Evolutionary conservation across 2,888 invertebrate genomes (phyloP).

Genomic region (Drosophila cracens): DNA sequence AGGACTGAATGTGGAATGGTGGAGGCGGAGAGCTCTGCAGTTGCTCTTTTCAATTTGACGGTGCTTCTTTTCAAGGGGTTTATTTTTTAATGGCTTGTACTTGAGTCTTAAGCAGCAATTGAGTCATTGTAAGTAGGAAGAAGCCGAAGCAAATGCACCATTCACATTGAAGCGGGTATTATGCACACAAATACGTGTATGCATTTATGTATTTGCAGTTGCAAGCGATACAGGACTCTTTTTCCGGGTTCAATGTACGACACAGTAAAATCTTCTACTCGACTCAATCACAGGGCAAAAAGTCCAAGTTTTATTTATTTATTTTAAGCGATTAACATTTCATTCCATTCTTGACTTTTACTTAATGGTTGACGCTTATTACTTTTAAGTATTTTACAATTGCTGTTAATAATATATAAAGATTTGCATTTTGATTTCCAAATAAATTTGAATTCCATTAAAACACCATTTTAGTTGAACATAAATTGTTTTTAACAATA

Average conservation of each 20-base stretch:
- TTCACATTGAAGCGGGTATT: neutral
- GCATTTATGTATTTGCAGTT: neutral
- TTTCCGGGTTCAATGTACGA: conserved; percentile 3
- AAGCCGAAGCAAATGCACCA: conserved; percentile 22
- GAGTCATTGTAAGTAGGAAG: conserved; percentile 33
- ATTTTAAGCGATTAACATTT: neutral
- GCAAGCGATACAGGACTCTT: neutral
- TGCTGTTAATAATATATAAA: neutral
- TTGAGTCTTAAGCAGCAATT: conserved; percentile 43
- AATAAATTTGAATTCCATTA: neutral
- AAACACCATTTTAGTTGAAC: neutral
- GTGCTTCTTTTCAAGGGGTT: conserved; percentile 29
- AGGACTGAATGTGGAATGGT: neutral
- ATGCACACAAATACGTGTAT: neutral
- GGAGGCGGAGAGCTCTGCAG: conserved; percentile 4
- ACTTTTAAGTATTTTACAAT: neutral
- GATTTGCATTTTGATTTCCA: neutral
- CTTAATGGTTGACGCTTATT: neutral
- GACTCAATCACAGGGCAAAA: neutral
- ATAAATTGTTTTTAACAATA: no score
- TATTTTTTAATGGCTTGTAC: conserved; percentile 46
- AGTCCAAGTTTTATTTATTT: neutral
- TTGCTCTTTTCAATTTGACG: conserved; percentile 54
- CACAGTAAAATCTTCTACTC: neutral
- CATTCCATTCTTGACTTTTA: neutral